Percentiles rank a stretch among this genome's conserved stretches.
These are phyloP conservation scores for Cryptoprocta ferox DNA, from an alignment of 2,797 vertebrate species.

Conservation along the genomic window DNA sequence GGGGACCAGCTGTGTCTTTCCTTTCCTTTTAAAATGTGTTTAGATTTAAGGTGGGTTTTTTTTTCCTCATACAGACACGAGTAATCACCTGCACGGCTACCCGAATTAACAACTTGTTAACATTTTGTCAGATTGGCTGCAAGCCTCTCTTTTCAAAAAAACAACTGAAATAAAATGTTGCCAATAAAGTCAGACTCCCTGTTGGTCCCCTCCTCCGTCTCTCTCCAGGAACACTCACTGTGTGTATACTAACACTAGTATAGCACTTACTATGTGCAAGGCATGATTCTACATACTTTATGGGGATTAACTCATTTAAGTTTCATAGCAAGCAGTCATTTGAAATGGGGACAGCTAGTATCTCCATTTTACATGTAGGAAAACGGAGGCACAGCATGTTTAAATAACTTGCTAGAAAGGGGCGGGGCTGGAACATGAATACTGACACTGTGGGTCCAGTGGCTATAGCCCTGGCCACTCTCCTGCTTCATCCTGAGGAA, in stretches of 20 bases:
- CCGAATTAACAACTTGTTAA: not conserved
- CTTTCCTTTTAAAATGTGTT: slow-evolving; percentile 25
- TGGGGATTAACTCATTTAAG: not conserved
- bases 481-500: not conserved
- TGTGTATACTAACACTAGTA: not conserved
- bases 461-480: not conserved
- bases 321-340: not conserved
- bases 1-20: not conserved
- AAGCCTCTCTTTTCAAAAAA: not conserved
- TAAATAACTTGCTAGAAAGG: not conserved
- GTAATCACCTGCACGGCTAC: not conserved
- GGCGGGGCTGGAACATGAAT: not conserved
- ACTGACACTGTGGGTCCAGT: not conserved
- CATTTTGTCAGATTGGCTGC: not conserved
- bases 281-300: not conserved
- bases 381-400: not conserved
- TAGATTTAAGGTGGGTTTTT: not conserved
- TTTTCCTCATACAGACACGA: not conserved
- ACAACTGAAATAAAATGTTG: not conserved
- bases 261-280: not conserved
- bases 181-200: not conserved
- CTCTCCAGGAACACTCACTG: not conserved
- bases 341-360: not conserved
- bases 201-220: not conserved
- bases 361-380: not conserved